Evolutionary conservation across 2,888 invertebrate genomes (phyloP).

Genomic region (Tyria jacobaeae): DNA sequence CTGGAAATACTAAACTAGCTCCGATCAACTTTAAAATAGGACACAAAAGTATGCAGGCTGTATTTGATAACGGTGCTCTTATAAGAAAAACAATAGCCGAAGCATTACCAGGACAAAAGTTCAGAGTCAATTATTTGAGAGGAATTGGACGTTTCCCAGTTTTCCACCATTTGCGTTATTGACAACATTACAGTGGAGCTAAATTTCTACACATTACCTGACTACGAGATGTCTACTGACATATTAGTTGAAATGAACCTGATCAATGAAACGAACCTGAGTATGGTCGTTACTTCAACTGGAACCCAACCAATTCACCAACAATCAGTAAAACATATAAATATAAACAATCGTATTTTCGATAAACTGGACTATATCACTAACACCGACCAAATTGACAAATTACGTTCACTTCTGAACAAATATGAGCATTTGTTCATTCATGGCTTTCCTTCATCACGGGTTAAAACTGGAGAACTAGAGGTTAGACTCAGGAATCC

Average conservation of each 20-base stretch:
- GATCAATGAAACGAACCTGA: too few species aligned
- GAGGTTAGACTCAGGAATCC: too few species aligned
- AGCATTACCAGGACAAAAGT: conserved; percentile 41
- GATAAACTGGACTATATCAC: too few species aligned
- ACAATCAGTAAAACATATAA: too few species aligned
- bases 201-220: conserved; percentile 40
- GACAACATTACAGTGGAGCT: conserved; percentile 37
- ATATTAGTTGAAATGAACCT: conserved; percentile 39
- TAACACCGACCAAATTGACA: too few species aligned
- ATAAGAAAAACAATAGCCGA: conserved; percentile 45
- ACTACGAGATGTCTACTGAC: conserved; percentile 33
- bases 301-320: too few species aligned
- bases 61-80: conserved; percentile 54
- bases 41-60: conserved; percentile 19
- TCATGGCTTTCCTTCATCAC: too few species aligned
- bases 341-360: too few species aligned
- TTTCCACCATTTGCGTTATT: conserved; percentile 32
- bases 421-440: too few species aligned
- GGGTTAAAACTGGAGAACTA: too few species aligned
- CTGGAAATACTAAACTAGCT: conserved; percentile 29
- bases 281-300: conserved; percentile 33
- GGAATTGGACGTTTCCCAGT: conserved; percentile 44
- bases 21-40: conserved; percentile 31
- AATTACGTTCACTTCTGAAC: too few species aligned
- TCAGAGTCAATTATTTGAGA: conserved; percentile 28